Conservation (phyloP, 2,888 invertebrate genomes). For the Tenthredo distinguenda region DNA sequence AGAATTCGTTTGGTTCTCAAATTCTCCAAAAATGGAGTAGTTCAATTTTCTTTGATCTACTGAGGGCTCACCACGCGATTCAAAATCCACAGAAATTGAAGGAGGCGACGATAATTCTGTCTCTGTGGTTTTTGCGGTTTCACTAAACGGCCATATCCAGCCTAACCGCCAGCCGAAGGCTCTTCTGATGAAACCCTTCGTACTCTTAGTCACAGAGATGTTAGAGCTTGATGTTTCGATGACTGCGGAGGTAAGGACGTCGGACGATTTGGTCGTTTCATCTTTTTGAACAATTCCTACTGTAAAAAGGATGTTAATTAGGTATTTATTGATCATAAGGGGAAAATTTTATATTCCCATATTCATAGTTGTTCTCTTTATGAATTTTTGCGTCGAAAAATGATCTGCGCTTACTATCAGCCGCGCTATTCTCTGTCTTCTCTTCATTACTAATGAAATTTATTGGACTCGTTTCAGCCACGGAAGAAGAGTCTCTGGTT, state of each 20-base stretch:
- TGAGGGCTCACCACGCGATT: not conserved
- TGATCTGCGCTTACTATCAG: not conserved
- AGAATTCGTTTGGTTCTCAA: not conserved
- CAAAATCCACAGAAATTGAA: not conserved
- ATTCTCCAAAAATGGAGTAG: not conserved
- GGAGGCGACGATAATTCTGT: not conserved
- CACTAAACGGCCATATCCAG: constrained; percentile 33
- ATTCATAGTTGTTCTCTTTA: not conserved
- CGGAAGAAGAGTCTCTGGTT: not conserved
- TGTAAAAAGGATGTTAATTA: not conserved
- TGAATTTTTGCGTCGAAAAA: not conserved
- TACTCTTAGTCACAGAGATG: not conserved
- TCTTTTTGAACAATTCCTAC: not conserved
- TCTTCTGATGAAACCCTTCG: not conserved
- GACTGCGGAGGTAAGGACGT: not conserved
- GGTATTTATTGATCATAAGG: not conserved
- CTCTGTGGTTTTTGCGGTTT: not conserved
- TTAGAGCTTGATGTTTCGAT: not conserved
- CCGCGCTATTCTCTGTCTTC: not conserved
- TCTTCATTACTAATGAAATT: not conserved
- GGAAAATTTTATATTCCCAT: not conserved
- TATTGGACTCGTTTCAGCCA: constrained; percentile 66
- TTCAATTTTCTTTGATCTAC: not conserved
- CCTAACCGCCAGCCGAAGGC: not conserved
- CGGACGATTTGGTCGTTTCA: not conserved